phyloP scores from a whole-genome alignment of 2,888 invertebrate genomes.

The Luperina nickerlii region DNA sequence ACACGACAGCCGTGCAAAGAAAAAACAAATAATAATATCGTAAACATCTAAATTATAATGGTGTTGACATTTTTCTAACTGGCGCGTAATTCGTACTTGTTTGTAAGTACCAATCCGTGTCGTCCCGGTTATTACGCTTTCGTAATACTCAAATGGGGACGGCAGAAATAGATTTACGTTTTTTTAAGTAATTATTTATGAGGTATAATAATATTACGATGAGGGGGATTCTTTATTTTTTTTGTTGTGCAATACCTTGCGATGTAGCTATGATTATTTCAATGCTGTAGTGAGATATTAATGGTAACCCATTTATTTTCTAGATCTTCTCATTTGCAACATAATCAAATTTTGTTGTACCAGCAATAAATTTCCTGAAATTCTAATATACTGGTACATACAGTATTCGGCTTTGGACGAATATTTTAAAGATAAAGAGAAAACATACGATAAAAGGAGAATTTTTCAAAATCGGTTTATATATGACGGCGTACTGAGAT shows the following conservation, averaged over 20 bases:
- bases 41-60: constrained; percentile 51
- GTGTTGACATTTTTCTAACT: constrained; percentile 58
- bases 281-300: neutral
- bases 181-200: constrained; percentile 64
- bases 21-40: constrained; percentile 15
- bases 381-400: neutral
- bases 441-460: too few species aligned
- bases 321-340: neutral
- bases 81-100: constrained; percentile 47
- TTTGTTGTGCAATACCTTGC: constrained; percentile 25
- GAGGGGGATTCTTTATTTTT: constrained; percentile 23
- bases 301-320: neutral
- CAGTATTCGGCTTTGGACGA: neutral
- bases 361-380: neutral
- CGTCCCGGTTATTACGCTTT: constrained; percentile 41
- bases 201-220: constrained; percentile 45
- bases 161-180: constrained; percentile 53
- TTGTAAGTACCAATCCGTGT: constrained; percentile 42
- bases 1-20: constrained; percentile 7
- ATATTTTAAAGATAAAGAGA: neutral
- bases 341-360: neutral
- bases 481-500: too few species aligned
- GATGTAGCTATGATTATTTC: neutral
- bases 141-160: constrained; percentile 59
- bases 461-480: too few species aligned